phyloP scores from a whole-genome alignment of 1,140 invertebrate genomes.

The Cherax quadricarinatus region DNA sequence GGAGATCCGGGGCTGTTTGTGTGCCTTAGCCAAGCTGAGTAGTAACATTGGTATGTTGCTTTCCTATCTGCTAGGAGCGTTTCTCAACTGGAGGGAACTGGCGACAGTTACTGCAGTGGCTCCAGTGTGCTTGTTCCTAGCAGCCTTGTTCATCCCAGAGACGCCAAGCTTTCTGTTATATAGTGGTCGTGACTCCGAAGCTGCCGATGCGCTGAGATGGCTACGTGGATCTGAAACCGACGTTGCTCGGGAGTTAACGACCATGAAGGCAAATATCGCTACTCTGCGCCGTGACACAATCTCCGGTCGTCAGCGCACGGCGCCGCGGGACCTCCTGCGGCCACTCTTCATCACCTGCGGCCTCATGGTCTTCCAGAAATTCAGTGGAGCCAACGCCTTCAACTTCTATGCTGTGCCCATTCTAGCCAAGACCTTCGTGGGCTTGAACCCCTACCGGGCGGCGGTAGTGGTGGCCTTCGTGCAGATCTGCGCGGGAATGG shows the following conservation, averaged over 20 bases:
- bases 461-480: slow-evolving; percentile 88
- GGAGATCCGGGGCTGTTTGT: slow-evolving; percentile 88
- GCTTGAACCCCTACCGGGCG: slow-evolving; percentile 87
- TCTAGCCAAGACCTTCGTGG: slow-evolving; percentile 84
- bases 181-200: slow-evolving; percentile 86
- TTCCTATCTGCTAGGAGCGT: slow-evolving; percentile 88
- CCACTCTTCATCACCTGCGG: slow-evolving; percentile 88
- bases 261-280: slow-evolving; percentile 82
- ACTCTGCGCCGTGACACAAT: slow-evolving; percentile 75
- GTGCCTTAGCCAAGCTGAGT: slow-evolving; percentile 89
- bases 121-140: slow-evolving; percentile 78
- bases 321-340: slow-evolving; percentile 77
- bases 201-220: slow-evolving; percentile 86
- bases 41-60: slow-evolving; percentile 90
- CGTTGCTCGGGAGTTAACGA: slow-evolving; percentile 82
- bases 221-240: slow-evolving; percentile 85
- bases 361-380: slow-evolving; percentile 90
- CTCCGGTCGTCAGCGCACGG: slow-evolving; percentile 53
- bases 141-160: slow-evolving; percentile 82
- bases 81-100: slow-evolving; percentile 88
- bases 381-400: slow-evolving; percentile 89
- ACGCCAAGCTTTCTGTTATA: slow-evolving; percentile 88
- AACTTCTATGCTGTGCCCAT: slow-evolving; percentile 89
- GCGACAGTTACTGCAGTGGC: slow-evolving; percentile 86
- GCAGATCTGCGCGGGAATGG: slow-evolving; percentile 85